These are phyloP conservation scores for Thunnus maccoyii DNA, from an alignment of 2,113 vertebrate species.

Conservation along the genomic window DNA sequence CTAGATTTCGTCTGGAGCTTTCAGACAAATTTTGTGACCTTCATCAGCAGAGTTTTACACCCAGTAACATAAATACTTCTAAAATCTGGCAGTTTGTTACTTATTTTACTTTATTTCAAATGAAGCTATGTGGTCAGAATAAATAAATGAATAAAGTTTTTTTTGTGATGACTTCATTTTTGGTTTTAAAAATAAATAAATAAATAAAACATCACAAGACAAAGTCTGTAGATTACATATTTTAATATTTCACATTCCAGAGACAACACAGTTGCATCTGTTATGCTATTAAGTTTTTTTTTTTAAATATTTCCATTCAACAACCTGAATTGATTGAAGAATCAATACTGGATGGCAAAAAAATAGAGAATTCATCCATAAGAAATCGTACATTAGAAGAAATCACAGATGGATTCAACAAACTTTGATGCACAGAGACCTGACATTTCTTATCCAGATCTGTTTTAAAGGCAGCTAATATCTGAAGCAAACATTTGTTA, in stretches of 20 bases:
- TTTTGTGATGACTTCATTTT: too few relatives aligned
- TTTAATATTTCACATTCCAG: slow-evolving; percentile 69
- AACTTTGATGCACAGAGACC: slow-evolving; percentile 28
- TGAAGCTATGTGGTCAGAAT: too few relatives aligned
- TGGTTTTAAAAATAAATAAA: not conserved
- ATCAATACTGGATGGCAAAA: slow-evolving; percentile 72
- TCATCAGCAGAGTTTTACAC: too few relatives aligned
- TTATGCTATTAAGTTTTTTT: slow-evolving; percentile 9
- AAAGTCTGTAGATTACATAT: slow-evolving; percentile 12
- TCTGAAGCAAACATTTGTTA: slow-evolving; percentile 3
- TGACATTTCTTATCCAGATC: slow-evolving; percentile 14
- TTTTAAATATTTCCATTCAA: slow-evolving; percentile 51
- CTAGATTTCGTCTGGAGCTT: too few relatives aligned
- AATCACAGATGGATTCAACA: slow-evolving; percentile 54
- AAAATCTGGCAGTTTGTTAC: too few relatives aligned
- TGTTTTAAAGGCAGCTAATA: slow-evolving; percentile 64
- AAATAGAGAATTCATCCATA: slow-evolving; percentile 54
- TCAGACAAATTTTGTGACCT: too few relatives aligned
- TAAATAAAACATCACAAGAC: slow-evolving; percentile 4
- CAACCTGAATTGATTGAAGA: slow-evolving; percentile 55
- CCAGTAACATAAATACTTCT: too few relatives aligned
- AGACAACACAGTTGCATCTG: slow-evolving; percentile 55
- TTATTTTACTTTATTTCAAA: too few relatives aligned
- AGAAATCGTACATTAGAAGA: slow-evolving; percentile 35
- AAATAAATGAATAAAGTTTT: too few relatives aligned